Evolutionary conservation across 2,113 vertebrate genomes (phyloP).

Genomic region (Plestiodon gilberti): DNA sequence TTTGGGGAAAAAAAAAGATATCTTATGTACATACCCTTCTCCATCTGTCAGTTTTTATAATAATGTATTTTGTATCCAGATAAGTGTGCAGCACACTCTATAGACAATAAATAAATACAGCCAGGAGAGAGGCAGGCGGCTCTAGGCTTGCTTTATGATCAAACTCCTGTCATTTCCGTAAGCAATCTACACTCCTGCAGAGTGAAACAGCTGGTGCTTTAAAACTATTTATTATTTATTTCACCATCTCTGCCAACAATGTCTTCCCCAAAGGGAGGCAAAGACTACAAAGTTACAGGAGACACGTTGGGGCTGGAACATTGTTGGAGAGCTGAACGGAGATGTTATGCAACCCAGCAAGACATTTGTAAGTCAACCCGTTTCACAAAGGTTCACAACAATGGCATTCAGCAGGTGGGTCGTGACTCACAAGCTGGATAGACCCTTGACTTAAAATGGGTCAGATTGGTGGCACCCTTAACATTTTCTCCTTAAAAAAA

Average conservation of each 20-base stretch:
- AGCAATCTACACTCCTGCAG: constrained; percentile 10
- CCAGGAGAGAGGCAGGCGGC: constrained; percentile 18
- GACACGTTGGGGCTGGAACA: neutral
- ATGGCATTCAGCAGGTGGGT: too few relatives aligned
- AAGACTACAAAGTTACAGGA: neutral
- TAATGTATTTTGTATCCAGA: constrained; percentile 26
- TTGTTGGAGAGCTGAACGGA: neutral
- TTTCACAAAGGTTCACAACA: too few relatives aligned
- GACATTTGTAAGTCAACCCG: neutral
- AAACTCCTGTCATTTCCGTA: constrained; percentile 17
- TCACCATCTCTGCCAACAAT: neutral
- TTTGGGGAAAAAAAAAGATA: neutral
- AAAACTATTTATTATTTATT: constrained; percentile 32
- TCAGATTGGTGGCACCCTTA: neutral
- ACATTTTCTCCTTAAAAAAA: too few relatives aligned
- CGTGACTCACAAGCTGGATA: too few relatives aligned
- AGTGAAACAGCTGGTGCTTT: constrained; percentile 31
- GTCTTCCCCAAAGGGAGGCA: neutral
- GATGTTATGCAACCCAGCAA: neutral
- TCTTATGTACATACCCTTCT: constrained; percentile 3
- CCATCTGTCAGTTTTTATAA: constrained; percentile 28
- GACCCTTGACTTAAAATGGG: too few relatives aligned
- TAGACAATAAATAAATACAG: constrained; percentile 33
- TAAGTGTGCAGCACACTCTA: neutral
- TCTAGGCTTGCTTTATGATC: constrained; percentile 18